Evolutionary conservation across 92 coral and sea anemone genomes (phyloP).

Genomic region (Porites evermanni): DNA sequence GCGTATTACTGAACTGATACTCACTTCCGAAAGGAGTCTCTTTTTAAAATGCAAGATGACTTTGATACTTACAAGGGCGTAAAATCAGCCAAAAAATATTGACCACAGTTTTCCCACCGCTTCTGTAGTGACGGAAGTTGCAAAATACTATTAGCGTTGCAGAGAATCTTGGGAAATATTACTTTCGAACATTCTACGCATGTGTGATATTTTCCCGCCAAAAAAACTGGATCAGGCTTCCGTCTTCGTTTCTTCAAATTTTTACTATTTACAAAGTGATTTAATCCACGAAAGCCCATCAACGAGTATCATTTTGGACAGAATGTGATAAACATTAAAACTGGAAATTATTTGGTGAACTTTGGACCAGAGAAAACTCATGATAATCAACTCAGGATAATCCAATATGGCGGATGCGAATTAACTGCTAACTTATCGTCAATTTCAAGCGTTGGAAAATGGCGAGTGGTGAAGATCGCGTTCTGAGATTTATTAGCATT

Average conservation of each 20-base stretch:
- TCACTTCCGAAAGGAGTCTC: background rate
- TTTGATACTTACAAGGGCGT: background rate
- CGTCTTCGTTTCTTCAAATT: background rate
- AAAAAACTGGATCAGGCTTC: background rate
- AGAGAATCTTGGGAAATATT: conserved; percentile 21
- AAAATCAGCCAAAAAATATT: background rate
- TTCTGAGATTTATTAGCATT: conserved; percentile 68
- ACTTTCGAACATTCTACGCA: conserved; percentile 45
- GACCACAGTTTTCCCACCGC: background rate
- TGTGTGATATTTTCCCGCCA: conserved; percentile 64
- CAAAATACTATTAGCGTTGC: background rate
- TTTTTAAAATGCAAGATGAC: background rate
- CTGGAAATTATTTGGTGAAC: background rate
- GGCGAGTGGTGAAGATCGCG: conserved; percentile 58
- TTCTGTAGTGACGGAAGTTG: conserved; percentile 1
- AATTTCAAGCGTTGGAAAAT: conserved; percentile 35
- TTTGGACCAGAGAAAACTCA: background rate
- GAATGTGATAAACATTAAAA: background rate
- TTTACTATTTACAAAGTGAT: background rate
- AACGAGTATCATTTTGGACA: no score
- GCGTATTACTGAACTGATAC: background rate
- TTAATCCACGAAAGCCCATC: background rate
- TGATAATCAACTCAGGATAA: background rate
- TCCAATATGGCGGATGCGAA: conserved; percentile 79
- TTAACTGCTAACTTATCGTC: conserved; percentile 18